phyloP scores from a whole-genome alignment of 2,888 invertebrate genomes.

The Coelopa pilipes region DNA sequence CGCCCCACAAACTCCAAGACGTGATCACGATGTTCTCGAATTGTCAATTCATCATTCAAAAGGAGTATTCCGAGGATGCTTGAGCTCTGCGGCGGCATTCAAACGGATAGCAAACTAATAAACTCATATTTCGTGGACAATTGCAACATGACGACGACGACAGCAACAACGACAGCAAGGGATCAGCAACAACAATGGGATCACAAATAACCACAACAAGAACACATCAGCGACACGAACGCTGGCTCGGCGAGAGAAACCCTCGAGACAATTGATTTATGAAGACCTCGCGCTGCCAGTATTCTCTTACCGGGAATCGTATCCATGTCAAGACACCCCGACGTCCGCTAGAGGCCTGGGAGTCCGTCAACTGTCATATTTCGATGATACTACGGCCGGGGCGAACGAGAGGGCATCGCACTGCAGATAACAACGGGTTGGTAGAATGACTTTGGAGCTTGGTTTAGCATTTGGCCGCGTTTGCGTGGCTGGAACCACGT shows the following conservation, averaged over 20 bases:
- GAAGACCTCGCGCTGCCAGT: not conserved
- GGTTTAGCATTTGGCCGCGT: too few species aligned
- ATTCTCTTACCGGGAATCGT: too few species aligned
- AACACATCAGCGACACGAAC: conserved; percentile 17
- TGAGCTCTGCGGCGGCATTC: not conserved
- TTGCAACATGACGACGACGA: conserved; percentile 31
- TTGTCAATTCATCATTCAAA: conserved; percentile 8
- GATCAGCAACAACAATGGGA: conserved; percentile 23
- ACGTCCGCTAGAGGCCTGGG: too few species aligned
- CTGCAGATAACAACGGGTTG: too few species aligned
- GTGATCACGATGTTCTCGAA: conserved; percentile 15
- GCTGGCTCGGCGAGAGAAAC: conserved; percentile 25
- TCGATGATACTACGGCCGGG: not conserved
- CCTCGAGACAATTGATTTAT: conserved; percentile 26
- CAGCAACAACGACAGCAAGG: conserved; percentile 10
- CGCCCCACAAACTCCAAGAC: conserved; percentile 23
- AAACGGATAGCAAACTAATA: conserved; percentile 13
- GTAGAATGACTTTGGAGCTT: too few species aligned
- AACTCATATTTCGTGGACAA: conserved; percentile 32
- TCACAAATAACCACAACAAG: conserved; percentile 1
- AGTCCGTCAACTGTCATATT: too few species aligned
- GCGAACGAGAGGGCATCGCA: not conserved
- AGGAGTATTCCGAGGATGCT: conserved; percentile 1
- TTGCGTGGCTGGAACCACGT: too few species aligned
- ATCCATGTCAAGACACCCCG: too few species aligned